Base-by-base conservation (phyloP, 2,888 invertebrate species). In the Sussaba pulchella region DNA sequence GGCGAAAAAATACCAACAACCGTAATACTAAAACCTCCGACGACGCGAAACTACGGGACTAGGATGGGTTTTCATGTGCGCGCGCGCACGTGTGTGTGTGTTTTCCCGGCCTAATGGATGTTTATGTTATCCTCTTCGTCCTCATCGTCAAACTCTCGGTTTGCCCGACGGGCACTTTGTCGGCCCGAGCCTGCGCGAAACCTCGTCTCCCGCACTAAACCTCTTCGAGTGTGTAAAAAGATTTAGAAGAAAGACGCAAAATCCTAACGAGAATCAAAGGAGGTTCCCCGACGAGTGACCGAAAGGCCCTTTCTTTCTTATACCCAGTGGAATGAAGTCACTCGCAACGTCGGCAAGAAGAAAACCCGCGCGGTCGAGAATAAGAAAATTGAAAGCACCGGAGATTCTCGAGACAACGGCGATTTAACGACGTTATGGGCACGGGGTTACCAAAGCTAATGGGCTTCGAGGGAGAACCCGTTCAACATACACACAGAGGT, bases 61-160 rank as follows among this genome's bases (percentile, higher is more conserved):
- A 31, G 4, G 6, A 31, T 5, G 31, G 2, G 31, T 31, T 2
- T 31, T 31, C n/a, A n/a, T n/a, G n/a, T n/a, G n/a, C n/a, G n/a
- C n/a, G 31, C 6, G 31, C 6, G 31, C 4, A 31, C 31, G 31
- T 76, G 39, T 57, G 50, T 64, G 31, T 73, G 36, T 59, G 43
- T 47, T 26, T 50, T 41, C 57, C 26, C 31, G 52, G 24, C 41
- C 59, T 81, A 77, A 81, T 70, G 52, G 43, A 64, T 81, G 81
- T 81, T 81, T 77, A 81, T 81, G 81, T 70, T 36, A 52, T 73
- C 64, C 64, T 59, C 52, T 81, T 74, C 47, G 52, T 81, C 73
- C 81, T 81, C 73, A 77, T 81, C 52, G 73, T 70, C 59, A 50
- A 76, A 36, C 43, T 64, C 9, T 50, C 64, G 14, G 36, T 43